Evolutionary conservation across 2,888 invertebrate genomes (phyloP), one percentile per base, ranked within the genome.

Genomic region (Dermolepida albohirtum): DNA sequence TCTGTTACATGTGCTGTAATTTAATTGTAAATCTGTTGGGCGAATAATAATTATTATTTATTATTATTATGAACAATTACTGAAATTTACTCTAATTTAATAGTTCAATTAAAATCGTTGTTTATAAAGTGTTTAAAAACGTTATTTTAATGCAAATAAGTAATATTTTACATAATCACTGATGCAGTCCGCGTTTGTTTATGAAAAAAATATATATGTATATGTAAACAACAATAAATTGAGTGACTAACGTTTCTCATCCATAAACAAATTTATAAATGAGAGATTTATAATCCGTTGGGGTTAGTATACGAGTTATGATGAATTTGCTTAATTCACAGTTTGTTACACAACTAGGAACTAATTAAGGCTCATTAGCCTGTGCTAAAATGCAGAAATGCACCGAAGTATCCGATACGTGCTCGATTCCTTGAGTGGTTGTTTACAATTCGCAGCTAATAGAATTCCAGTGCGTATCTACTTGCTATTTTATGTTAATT

Each of bases 311-410:
- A 54, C 17, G 22, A 54, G 40, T 17, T 54, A 11, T 62, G 59
- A 62, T 62, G 17, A n/a, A 62, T 62, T 62, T 47, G 34, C n/a
- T 34, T 49, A 62, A 62, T 62, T 62, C 59, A 62, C 59, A 62
- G 59, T 62, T 62, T 62, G 59, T 49, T 62, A 62, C 47, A 62
- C 59, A 62, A 47, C 27, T 47, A 62, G 39, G 47, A 62, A 62
- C 59, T 62, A 62, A 62, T 62, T 62, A 39, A 47, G 4, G 29
- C 49, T 62, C 22, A 62, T 49, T 62, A 49, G 34, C 11, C 34
- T 5, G 49, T 12, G 11, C 5, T 27, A 27, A 57, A 57, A 57
- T 43, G 57, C 57, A 57, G 27, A 57, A 57, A 57, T 54, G 54
- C 40, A 39, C 40, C 54, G 40, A 40, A 11, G 40, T 54, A 54